Conservation (phyloP, 2,888 invertebrate genomes). For the Hipparchia sbordonii region DNA sequence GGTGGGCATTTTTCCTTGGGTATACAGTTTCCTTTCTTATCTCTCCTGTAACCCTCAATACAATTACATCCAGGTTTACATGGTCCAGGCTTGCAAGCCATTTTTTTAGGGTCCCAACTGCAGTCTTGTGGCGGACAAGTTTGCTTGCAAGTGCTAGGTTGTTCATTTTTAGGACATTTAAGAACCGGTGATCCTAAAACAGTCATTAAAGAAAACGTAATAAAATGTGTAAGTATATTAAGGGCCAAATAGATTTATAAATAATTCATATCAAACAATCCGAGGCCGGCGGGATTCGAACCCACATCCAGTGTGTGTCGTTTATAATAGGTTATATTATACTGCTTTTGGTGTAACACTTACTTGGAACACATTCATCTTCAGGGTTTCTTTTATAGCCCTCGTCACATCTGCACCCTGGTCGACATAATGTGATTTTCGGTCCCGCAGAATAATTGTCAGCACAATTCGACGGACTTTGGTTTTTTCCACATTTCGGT, state of each 20-base stretch:
- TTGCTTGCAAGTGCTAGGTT: conserved; percentile 7
- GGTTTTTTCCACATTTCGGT: conserved; percentile 26
- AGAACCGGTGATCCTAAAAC: conserved; percentile 2
- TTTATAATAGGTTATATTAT: no score
- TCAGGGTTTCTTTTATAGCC: conserved; percentile 48
- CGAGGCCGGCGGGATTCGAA: no score
- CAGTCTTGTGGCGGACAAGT: conserved; percentile 35
- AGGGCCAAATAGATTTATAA: no score
- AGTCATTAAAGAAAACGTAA: background rate
- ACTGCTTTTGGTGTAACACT: conserved; percentile 2
- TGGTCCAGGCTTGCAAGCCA: conserved; percentile 38
- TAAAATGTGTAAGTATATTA: no score
- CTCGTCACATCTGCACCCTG: conserved; percentile 53
- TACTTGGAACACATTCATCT: conserved; percentile 48
- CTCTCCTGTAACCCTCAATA: conserved; percentile 49
- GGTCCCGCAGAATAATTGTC: conserved; percentile 38
- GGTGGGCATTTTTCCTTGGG: conserved; percentile 48
- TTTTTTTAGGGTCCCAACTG: conserved; percentile 42
- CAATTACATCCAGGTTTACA: conserved; percentile 58
- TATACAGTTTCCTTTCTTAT: conserved; percentile 47
- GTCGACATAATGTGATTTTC: conserved; percentile 16
- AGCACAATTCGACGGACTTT: conserved; percentile 28
- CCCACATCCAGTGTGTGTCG: no score
- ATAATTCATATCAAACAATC: no score
- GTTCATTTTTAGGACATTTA: conserved; percentile 8